Evolutionary conservation across 2,113 vertebrate genomes (phyloP), one percentile per base, ranked within the genome.

Genomic region (Ptyas mucosa): DNA sequence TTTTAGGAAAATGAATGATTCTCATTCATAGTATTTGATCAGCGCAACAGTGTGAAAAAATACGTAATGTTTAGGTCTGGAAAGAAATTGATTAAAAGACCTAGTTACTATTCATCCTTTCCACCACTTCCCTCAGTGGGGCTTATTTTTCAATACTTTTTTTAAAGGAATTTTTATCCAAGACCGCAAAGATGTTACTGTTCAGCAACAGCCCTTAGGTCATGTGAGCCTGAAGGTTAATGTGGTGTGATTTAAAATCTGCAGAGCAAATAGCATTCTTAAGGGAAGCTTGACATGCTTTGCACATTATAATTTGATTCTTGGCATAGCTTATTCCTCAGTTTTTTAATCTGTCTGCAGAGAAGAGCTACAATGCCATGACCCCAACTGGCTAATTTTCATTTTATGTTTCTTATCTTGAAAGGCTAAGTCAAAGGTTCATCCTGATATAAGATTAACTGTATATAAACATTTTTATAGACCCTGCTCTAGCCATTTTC

Each of bases 271-370:
- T 97, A 93, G 46, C 95, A 96, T 97, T 97, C 58, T 15, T 96
- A 94, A 94, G 94, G 96, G 97, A 96, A 97, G 89, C 94, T 95
- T 97, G 95, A 97, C 96, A 97, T 96, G 96, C 93, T 96, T 95
- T 97, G 93, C 94, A 97, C 96, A 96, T 97, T 96, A 94, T 97
- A 96, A 96, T 97, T 97, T 96, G 94, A 95, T 97, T 97, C 95
- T 95, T 97, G 96, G 92, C 94, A 51, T 94, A 94, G 91, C 89
- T 55, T 95, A 93, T 96, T 97, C 96, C 96, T 96, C 69, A 8
- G 34, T 94, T 92, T 87, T 95, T 88, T 95, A 92, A 93, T 95
- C 51, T 97, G 95, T 97, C 95, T 98, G 91, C 95, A 95, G 89
- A 89, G 54, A 93, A 96, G 93, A 96, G 94, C 91, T 57, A 58